Evolutionary conservation across 2,888 invertebrate genomes (phyloP), one percentile per base, ranked within the genome.

Genomic region (Trichopoda pennipes): DNA sequence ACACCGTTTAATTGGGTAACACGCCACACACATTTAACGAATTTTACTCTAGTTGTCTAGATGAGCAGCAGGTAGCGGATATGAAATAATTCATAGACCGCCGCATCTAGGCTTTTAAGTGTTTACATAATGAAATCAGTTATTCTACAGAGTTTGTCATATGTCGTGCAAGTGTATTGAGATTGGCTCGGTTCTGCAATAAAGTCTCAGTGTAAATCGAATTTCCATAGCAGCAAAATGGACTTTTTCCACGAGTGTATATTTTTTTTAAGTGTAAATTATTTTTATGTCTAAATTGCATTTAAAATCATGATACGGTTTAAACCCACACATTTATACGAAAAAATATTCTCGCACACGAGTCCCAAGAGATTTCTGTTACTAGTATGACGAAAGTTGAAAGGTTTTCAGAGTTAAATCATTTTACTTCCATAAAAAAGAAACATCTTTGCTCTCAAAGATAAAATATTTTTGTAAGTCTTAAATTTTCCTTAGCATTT

Each of bases 201-300:
- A 28, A 28, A 28, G 23, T 28, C 23, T 4, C 23, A 3, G 23
- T 28, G 4, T 28, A 4, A 28, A 28, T 3, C 2, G 3, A 4
- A 42, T 2, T 6, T 44, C 44, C 44, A 44, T 44, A 28, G 4
- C 23, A 28, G 2, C 23, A 28, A 3, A 6, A 32, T 56, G n/a
- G 19, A 64, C 21, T 38, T 60, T 78, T 72, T 78, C n/a, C 32
- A n/a, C 64, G 64, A 47, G 38, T 64, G 64, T 74, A 64, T 47
- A 51, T 14, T n/a, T n/a, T n/a, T n/a, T n/a, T n/a, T n/a, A n/a
- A n/a, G n/a, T n/a, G n/a, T n/a, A n/a, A n/a, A n/a, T n/a, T n/a
- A 64, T 56, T 70, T 70, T 47, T 19, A 80, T 56, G 68, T 68
- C 42, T 63, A 80, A 80, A 80, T 74, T 80, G 74, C 74, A 80